Evolutionary conservation across 1,140 invertebrate genomes (phyloP).

Genomic region (Drosophila micromelanica): DNA sequence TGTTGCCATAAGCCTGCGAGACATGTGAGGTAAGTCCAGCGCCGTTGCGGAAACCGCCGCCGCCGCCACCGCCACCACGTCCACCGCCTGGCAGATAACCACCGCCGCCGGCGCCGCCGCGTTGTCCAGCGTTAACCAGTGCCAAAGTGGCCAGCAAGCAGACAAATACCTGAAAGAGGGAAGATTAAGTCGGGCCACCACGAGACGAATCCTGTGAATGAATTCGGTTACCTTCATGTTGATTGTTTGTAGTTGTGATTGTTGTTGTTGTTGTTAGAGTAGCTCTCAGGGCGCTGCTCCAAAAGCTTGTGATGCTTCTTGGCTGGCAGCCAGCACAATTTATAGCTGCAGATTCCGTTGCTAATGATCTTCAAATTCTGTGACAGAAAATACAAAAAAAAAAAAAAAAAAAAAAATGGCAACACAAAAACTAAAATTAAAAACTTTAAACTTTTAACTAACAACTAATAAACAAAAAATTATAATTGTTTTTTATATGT

Average conservation of each 20-base stretch:
- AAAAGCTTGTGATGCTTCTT: constrained; percentile 64
- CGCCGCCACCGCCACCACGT: constrained; percentile 46
- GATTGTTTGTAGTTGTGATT: too few species aligned
- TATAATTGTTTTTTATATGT: constrained; percentile 3
- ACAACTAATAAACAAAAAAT: constrained; percentile 8
- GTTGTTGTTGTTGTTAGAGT: constrained; percentile 29
- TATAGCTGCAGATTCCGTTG: constrained; percentile 60
- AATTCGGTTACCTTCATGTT: constrained; percentile 56
- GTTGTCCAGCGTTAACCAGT: constrained; percentile 66
- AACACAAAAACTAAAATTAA: constrained; percentile 5
- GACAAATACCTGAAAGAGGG: constrained; percentile 51
- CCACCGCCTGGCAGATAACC: constrained; percentile 49
- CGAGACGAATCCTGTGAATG: neutral
- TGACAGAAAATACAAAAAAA: constrained; percentile 3
- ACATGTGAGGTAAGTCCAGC: constrained; percentile 63
- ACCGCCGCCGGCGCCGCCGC: constrained; percentile 47
- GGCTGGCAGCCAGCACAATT: constrained; percentile 47
- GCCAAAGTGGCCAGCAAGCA: constrained; percentile 67
- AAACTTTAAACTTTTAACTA: constrained; percentile 11
- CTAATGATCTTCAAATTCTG: constrained; percentile 56
- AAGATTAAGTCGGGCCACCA: neutral
- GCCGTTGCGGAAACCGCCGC: constrained; percentile 52
- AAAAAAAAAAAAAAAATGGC: constrained; percentile 12
- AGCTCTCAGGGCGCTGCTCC: constrained; percentile 50
- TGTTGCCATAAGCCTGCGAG: constrained; percentile 63